Conservation (phyloP, 2,113 vertebrate genomes). For the Rostratula benghalensis region DNA sequence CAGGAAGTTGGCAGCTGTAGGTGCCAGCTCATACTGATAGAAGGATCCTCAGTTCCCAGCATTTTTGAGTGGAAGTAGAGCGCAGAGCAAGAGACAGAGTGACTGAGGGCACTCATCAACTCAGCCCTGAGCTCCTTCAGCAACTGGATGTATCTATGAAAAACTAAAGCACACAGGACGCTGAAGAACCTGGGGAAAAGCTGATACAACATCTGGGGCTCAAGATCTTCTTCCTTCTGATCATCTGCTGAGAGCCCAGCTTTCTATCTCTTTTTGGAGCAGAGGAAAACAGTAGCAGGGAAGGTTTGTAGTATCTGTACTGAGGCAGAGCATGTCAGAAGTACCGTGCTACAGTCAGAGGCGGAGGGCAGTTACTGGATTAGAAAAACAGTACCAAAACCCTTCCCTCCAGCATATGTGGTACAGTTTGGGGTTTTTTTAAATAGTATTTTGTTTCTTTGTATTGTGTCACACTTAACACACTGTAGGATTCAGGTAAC, state of each 20-base stretch:
- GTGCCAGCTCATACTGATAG: background rate
- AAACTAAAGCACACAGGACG: background rate
- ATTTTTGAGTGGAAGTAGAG: background rate
- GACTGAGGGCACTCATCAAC: background rate
- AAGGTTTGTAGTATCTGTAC: background rate
- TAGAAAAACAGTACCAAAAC: background rate
- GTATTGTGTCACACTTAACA: background rate
- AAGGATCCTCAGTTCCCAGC: background rate
- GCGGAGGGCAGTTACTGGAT: background rate
- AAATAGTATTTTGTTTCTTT: background rate
- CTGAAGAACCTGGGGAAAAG: background rate
- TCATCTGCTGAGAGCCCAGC: background rate
- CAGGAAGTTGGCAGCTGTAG: background rate
- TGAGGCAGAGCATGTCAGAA: background rate
- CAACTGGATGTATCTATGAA: background rate
- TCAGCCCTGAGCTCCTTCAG: background rate
- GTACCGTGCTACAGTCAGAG: background rate
- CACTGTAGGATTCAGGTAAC: background rate
- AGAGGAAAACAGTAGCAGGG: background rate
- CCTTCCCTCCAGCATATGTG: background rate
- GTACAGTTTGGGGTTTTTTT: fast-evolving
- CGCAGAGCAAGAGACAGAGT: background rate
- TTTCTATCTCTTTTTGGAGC: background rate
- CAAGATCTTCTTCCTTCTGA: background rate
- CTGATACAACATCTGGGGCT: background rate